These are phyloP conservation scores for Steinernema carpocapsae DNA, from an alignment of 2,888 invertebrate species.

Conservation along the genomic window DNA sequence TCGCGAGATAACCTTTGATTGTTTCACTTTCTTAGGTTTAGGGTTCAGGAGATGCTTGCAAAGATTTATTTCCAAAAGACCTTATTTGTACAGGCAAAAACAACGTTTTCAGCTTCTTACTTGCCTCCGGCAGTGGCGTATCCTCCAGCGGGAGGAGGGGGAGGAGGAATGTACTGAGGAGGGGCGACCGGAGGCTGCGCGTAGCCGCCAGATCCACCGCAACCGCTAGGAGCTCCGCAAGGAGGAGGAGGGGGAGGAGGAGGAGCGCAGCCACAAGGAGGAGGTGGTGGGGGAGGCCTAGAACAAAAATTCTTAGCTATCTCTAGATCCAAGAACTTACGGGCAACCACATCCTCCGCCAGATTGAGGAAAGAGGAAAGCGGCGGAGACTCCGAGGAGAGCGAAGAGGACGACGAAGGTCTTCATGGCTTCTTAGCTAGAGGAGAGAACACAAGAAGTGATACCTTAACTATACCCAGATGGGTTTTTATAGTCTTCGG, in stretches of 20 bases:
- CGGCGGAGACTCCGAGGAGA: slow-evolving; percentile 6
- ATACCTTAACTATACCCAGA: not conserved
- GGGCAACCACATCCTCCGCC: slow-evolving; percentile 37
- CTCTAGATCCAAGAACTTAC: slow-evolving; percentile 9
- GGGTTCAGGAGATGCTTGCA: no score
- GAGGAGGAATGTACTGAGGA: no score
- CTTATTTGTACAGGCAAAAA: not conserved
- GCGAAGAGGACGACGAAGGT: slow-evolving; percentile 16
- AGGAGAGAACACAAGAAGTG: not conserved
- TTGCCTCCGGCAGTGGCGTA: not conserved
- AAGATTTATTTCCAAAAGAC: not conserved
- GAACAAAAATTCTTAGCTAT: no score
- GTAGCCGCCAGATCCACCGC: not conserved
- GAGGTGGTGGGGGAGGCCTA: slow-evolving; percentile 1
- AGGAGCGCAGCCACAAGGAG: slow-evolving; percentile 16
- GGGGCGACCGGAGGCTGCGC: not conserved
- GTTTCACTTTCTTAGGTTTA: no score
- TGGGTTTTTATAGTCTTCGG: no score
- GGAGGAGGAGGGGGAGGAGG: slow-evolving; percentile 31
- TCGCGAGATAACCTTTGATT: not conserved
- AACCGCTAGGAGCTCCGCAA: slow-evolving; percentile 4
- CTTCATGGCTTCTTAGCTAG: not conserved
- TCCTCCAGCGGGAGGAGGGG: not conserved
- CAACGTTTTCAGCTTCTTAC: not conserved
- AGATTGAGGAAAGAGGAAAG: slow-evolving; percentile 26